Percentiles rank a stretch among this genome's conserved stretches.
phyloP scores from a whole-genome alignment of 2,888 invertebrate genomes.

The Imbricaverruca yamaguchii region DNA sequence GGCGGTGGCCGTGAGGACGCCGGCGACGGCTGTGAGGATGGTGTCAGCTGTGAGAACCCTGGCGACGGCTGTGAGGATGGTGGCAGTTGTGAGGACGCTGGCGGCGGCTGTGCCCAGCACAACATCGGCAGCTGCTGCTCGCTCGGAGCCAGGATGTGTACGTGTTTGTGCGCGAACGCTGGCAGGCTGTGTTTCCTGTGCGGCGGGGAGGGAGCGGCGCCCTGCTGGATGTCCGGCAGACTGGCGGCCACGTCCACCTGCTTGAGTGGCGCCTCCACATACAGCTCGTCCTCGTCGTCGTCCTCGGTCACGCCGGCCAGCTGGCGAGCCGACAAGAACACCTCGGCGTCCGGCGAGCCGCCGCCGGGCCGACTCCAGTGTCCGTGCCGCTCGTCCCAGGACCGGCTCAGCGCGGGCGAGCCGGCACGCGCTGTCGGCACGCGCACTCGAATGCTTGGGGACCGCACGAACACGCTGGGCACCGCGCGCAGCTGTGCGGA shows the following conservation, averaged over 20 bases:
- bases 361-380: neutral
- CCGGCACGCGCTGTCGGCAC: neutral
- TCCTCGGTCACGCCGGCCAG: neutral
- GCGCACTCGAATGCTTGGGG: neutral
- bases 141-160: neutral
- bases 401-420: neutral
- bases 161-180: neutral
- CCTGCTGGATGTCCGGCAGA: neutral
- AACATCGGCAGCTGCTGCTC: neutral
- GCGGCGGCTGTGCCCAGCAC: neutral
- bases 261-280: neutral
- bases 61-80: too few species aligned
- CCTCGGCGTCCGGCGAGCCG: neutral
- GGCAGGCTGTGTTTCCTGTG: constrained; percentile 1
- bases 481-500: neutral
- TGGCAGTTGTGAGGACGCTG: neutral
- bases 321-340: neutral
- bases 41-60: too few species aligned
- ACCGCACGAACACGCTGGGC: neutral
- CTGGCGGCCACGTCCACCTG: neutral
- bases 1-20: neutral
- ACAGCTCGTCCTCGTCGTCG: neutral
- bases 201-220: neutral
- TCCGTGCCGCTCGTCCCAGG: neutral
- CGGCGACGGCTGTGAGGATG: neutral